These are phyloP conservation scores for Eupithecia exiguata DNA, from an alignment of 2,888 invertebrate genomes.

Conservation along the genomic window DNA sequence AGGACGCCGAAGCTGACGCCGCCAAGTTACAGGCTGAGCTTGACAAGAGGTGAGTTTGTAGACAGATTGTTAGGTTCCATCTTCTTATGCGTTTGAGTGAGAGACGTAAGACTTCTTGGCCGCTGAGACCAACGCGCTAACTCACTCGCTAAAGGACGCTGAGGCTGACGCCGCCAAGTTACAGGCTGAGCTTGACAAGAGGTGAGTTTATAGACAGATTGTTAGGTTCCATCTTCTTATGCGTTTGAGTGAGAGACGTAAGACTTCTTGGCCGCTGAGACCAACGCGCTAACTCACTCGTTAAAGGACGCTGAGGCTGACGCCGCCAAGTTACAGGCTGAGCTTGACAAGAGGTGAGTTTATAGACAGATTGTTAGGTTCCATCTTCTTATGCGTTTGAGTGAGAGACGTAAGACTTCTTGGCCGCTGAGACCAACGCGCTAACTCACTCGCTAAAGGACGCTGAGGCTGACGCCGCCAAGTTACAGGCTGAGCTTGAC, in stretches of 20 bases:
- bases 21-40: conserved; percentile 66
- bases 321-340: conserved; percentile 69
- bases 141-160: conserved; percentile 90
- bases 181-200: conserved; percentile 67
- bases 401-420: conserved; percentile 93
- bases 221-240: background rate
- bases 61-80: background rate
- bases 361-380: background rate
- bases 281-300: conserved; percentile 90
- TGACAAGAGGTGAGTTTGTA: conserved; percentile 55
- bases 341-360: conserved; percentile 66
- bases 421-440: conserved; percentile 92
- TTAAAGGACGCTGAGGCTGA: conserved; percentile 90
- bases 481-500: conserved; percentile 68
- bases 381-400: background rate
- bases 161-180: conserved; percentile 85
- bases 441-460: conserved; percentile 91
- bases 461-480: conserved; percentile 86
- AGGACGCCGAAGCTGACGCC: conserved; percentile 89
- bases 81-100: background rate
- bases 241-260: conserved; percentile 88
- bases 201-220: no score
- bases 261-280: conserved; percentile 94
- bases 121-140: conserved; percentile 91
- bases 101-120: conserved; percentile 95